Evolutionary conservation across 1,140 invertebrate species (phyloP), one percentile per base, ranked within the genome.

Genomic region (Cydia fagiglandana): DNA sequence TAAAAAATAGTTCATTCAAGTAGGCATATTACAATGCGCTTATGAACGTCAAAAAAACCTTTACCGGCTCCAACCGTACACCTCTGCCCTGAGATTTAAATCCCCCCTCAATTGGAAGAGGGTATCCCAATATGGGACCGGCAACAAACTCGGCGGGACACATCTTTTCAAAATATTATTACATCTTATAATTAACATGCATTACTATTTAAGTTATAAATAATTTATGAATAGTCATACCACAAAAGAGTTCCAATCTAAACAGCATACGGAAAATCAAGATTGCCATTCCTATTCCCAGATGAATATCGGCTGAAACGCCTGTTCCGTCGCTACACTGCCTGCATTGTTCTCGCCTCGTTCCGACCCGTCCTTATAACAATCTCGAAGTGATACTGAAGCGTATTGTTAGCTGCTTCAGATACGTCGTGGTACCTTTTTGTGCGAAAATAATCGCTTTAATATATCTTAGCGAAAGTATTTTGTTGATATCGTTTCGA

Each of bases 371-470:
- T 24, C 56, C 66, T 70, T 70, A 70, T 70, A 70, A 70, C 66
- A 70, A 70, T 70, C 66, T 70, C 66, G n/a, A 38, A 38, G 15
- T 70, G 66, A 41, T 70, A 70, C 66, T 70, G 38, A 70, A 70
- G 34, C 66, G 66, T 45, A 70, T 41, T 41, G 66, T 70, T 17
- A 34, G 30, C 38, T 70, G 30, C 38, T 70, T 70, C 34, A 41
- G 66, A 70, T 41, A 17, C 66, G 66, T 9, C 20, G 66, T 30
- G 34, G 30, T 61, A 24, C 56, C 20, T 61, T 61, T 61, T 61
- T 61, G 20, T 61, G 56, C 20, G 6, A 61, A 7, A 61, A 24
- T 61, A 9, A 61, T 24, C 9, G 20, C 15, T 56, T 17, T 50
- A 50, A 50, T 17, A 53, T 2, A 53, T 53, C 6, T 53, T 0